Conservation (phyloP, 2,888 invertebrate genomes). For the Isoperla grammatica region DNA sequence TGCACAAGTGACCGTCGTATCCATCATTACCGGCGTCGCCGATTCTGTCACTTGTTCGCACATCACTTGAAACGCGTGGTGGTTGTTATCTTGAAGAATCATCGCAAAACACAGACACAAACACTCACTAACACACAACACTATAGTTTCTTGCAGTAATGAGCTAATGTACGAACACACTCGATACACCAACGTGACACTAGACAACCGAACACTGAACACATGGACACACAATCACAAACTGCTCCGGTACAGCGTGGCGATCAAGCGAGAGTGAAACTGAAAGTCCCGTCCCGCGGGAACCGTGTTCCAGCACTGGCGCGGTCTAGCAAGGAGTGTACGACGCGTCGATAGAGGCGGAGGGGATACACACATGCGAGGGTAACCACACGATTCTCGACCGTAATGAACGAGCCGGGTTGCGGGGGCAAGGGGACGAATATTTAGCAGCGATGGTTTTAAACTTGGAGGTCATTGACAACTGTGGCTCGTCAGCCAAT, state of each 20-base stretch:
- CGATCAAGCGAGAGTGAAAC: slow-evolving; percentile 39
- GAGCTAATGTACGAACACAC: no score
- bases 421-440: slow-evolving; percentile 42
- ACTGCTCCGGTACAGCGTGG: slow-evolving; percentile 30
- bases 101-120: slow-evolving; percentile 16
- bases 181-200: background rate
- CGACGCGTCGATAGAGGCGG: slow-evolving; percentile 51
- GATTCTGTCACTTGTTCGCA: slow-evolving; percentile 15
- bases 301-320: slow-evolving; percentile 35
- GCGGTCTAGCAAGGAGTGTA: slow-evolving; percentile 50
- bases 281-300: slow-evolving; percentile 23
- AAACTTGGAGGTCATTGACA: slow-evolving; percentile 82
- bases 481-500: slow-evolving; percentile 43
- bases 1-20: slow-evolving; percentile 39
- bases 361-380: slow-evolving; percentile 32
- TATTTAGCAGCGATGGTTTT: slow-evolving; percentile 56
- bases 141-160: background rate
- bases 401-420: slow-evolving; percentile 31
- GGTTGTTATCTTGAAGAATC: slow-evolving; percentile 23
- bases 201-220: background rate
- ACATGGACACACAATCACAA: slow-evolving; percentile 10
- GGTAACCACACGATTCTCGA: slow-evolving; percentile 40
- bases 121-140: background rate
- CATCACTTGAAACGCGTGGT: slow-evolving; percentile 19
- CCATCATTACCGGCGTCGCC: slow-evolving; percentile 35